phyloP scores from a whole-genome alignment of 2,113 vertebrate genomes.

The Thermophis baileyi region DNA sequence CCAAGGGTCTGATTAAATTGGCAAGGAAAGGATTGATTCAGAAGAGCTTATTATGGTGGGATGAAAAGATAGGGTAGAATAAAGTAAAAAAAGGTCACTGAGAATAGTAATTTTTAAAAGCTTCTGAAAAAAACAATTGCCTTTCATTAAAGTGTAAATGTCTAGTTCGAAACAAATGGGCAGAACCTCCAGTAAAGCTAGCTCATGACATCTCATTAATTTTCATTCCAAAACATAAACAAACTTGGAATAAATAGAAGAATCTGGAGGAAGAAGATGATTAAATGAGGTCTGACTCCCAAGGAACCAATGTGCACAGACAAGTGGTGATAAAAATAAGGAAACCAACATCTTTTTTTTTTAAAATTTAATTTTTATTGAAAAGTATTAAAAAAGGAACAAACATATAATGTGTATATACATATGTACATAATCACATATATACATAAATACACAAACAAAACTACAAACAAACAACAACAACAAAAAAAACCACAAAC shows the following conservation, averaged over 20 bases:
- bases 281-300: background rate
- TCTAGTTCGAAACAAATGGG: slow-evolving; percentile 19
- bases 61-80: slow-evolving; percentile 14
- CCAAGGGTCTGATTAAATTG: slow-evolving; percentile 54
- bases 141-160: slow-evolving; percentile 19
- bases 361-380: too few relatives aligned
- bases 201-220: slow-evolving; percentile 28
- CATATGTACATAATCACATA: too few relatives aligned
- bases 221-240: slow-evolving; percentile 38
- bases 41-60: slow-evolving; percentile 9
- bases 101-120: slow-evolving; percentile 21
- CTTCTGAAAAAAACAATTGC: slow-evolving; percentile 23
- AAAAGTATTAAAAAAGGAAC: too few relatives aligned
- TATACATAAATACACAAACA: too few relatives aligned
- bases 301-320: background rate
- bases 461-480: too few relatives aligned
- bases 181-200: slow-evolving; percentile 29
- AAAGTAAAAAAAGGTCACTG: slow-evolving; percentile 5
- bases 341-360: background rate
- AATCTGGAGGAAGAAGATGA: background rate
- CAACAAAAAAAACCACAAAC: too few relatives aligned
- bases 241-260: background rate
- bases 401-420: too few relatives aligned
- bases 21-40: slow-evolving; percentile 43
- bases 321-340: background rate